Evolutionary conservation across 2,888 invertebrate genomes (phyloP).

Genomic region (Ormyrus labotus): DNA sequence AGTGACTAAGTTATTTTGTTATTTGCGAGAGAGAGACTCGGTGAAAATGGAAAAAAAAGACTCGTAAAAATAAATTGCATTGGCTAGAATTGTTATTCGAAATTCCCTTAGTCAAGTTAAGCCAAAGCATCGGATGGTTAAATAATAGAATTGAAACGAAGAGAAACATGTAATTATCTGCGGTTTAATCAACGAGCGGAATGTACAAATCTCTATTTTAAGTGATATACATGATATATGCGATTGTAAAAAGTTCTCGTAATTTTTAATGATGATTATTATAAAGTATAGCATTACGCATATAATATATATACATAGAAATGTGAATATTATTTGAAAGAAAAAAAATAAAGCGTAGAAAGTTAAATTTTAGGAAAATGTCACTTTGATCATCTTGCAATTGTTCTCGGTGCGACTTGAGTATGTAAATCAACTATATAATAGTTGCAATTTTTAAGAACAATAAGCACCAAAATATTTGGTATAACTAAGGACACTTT

Average conservation of each 20-base stretch:
- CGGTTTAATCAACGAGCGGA: constrained; percentile 58
- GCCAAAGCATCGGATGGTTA: constrained; percentile 62
- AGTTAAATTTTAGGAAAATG: constrained; percentile 51
- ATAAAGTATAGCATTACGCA: constrained; percentile 61
- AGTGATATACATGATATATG: constrained; percentile 59
- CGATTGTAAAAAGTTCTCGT: constrained; percentile 66
- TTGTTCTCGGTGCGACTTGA: constrained; percentile 50
- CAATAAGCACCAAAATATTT: constrained; percentile 47
- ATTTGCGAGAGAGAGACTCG: constrained; percentile 40
- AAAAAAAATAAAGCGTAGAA: constrained; percentile 45
- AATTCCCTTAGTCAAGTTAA: constrained; percentile 63
- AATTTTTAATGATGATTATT: constrained; percentile 69
- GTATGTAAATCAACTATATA: constrained; percentile 55
- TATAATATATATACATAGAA: constrained; percentile 59
- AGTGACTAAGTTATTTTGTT: constrained; percentile 57
- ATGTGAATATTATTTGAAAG: constrained; percentile 58
- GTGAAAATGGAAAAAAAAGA: background rate
- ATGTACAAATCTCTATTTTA: constrained; percentile 72
- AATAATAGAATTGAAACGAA: constrained; percentile 54
- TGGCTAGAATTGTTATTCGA: constrained; percentile 58
- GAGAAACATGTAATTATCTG: constrained; percentile 58
- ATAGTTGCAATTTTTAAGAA: constrained; percentile 53
- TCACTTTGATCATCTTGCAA: constrained; percentile 49
- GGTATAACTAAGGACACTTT: constrained; percentile 41
- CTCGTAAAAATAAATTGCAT: constrained; percentile 22